Evolutionary conservation across 2,888 invertebrate species (phyloP), one percentile per base, ranked within the genome.

Genomic region (Philaethria dido): DNA sequence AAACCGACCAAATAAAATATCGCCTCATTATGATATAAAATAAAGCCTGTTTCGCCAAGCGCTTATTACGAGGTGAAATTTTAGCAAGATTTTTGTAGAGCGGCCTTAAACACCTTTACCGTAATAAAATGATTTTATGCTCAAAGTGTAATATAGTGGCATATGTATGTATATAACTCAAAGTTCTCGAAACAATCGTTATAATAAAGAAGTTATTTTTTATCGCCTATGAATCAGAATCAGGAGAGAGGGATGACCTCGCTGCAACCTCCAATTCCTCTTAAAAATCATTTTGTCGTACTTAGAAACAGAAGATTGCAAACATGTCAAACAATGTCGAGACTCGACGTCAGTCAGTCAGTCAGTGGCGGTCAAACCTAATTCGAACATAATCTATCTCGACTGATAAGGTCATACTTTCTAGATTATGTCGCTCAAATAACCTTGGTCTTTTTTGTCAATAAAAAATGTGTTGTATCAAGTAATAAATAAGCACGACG

Each of bases 131-230:
- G 75, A 78, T 75, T 74, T 77, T 74, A 74, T 73, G 67, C 71
- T 52, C 29, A 71, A 74, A 84, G 57, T 72, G 77, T 76, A 69
- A 82, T 84, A 85, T 84, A 84, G 74, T 75, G 75, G 11, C 29
- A 52, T 74, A 54, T n/a, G n/a, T n/a, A n/a, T n/a, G n/a, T n/a
- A n/a, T 77, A 83, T 87, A 81, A 83, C 79, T 87, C 83, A 68
- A 73, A 73, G 80, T 80, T 83, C 79, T 80, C 69, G 76, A 78
- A 77, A 80, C 77, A 82, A 79, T 79, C 71, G 73, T 48, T 63
- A 70, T 77, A 78, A 81, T 81, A 83, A 83, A 83, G 75, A 74
- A 68, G 72, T 75, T 76, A n/a, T 81, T 80, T 81, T 78, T 80
- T 81, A 67, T 64, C 73, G 72, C 70, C 72, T 71, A 73, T 75